phyloP scores from a whole-genome alignment of 1,140 invertebrate genomes.

The Uloborus diversus region DNA sequence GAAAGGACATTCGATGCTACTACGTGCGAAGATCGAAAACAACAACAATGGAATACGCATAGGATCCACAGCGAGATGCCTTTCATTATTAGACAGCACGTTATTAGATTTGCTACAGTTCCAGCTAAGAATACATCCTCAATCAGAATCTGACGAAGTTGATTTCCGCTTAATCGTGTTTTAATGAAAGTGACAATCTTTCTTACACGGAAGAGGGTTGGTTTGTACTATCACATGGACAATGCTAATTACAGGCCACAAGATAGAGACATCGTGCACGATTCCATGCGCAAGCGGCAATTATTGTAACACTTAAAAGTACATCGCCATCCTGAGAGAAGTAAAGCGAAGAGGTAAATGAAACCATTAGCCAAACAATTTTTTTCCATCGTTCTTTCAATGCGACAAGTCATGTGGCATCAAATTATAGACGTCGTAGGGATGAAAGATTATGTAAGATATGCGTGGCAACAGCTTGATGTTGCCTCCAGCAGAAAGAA shows the following conservation, averaged over 20 bases:
- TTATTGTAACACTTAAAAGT: constrained; percentile 17
- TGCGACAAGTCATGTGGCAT: no score
- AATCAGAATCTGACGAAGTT: not conserved
- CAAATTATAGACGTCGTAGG: no score
- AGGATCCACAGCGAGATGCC: no score
- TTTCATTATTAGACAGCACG: no score
- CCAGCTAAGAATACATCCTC: not conserved
- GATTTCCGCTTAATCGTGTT: not conserved
- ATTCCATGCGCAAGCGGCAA: not conserved
- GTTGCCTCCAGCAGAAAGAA: no score
- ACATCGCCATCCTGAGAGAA: not conserved
- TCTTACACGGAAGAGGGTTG: not conserved
- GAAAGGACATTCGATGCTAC: no score
- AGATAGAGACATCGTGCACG: not conserved
- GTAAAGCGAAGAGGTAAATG: constrained; percentile 17
- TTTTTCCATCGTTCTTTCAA: no score
- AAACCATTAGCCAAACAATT: constrained; percentile 3
- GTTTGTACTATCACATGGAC: not conserved
- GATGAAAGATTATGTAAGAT: no score
- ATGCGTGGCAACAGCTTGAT: no score
- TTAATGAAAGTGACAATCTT: not conserved
- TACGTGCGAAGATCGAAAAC: no score
- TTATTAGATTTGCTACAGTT: not conserved
- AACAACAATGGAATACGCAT: no score
- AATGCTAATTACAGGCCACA: not conserved